These are phyloP conservation scores for Tenualosa ilisha DNA, from an alignment of 2,797 vertebrate species.

Conservation along the genomic window DNA sequence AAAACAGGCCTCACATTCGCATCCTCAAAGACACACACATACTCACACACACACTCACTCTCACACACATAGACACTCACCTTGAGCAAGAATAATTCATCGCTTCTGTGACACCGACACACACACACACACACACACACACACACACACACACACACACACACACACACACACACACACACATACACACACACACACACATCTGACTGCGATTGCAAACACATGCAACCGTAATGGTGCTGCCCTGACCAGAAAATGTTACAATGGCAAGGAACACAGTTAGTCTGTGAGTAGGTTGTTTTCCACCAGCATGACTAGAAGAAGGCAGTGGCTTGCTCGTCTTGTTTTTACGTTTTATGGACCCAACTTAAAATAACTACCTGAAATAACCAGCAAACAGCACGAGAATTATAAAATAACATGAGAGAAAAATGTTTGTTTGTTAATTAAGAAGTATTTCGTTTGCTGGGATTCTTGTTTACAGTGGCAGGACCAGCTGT, in stretches of 20 bases:
- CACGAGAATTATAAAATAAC: slow-evolving; percentile 25
- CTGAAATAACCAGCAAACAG: slow-evolving; percentile 39
- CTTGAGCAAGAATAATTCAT: not conserved
- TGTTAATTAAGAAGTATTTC: slow-evolving; percentile 58
- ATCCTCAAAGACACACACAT: not conserved
- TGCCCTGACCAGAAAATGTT: not conserved
- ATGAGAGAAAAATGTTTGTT: slow-evolving; percentile 42
- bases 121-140: slow-evolving; percentile 22
- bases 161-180: slow-evolving; percentile 19
- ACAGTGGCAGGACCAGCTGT: slow-evolving; percentile 68
- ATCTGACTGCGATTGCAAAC: slow-evolving; percentile 40
- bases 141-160: slow-evolving; percentile 24
- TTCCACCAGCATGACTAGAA: slow-evolving; percentile 30
- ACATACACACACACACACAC: slow-evolving; percentile 30
- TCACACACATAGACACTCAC: not conserved
- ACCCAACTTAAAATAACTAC: not conserved
- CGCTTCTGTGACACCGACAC: slow-evolving; percentile 14
- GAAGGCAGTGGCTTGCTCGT: slow-evolving; percentile 25
- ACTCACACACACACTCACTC: not conserved
- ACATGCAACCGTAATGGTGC: slow-evolving; percentile 28
- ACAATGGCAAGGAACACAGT: slow-evolving; percentile 19
- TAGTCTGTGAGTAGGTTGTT: slow-evolving; percentile 41
- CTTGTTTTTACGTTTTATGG: slow-evolving; percentile 29
- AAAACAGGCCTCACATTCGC: not conserved
- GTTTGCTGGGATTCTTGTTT: slow-evolving; percentile 62